These are phyloP conservation scores for Oceanites oceanicus DNA, from an alignment of 2,113 vertebrate genomes.

Conservation along the genomic window DNA sequence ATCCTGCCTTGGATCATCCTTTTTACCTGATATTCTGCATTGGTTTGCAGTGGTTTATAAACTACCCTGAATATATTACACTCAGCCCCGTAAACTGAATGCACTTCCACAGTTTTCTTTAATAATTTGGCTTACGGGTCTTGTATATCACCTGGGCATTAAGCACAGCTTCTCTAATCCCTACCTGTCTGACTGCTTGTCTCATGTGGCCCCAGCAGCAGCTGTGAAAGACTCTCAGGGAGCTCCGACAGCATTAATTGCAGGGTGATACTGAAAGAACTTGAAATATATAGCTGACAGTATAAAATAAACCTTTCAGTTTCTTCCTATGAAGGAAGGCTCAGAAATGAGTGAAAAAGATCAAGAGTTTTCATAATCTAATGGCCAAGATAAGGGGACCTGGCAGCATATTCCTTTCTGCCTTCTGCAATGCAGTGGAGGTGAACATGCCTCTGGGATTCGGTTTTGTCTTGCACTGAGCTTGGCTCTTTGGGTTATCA, in stretches of 20 bases:
- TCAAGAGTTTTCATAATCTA: neutral
- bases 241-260: neutral
- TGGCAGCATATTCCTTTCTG: neutral
- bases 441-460: neutral
- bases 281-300: neutral
- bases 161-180: neutral
- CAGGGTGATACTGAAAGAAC: neutral
- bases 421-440: neutral
- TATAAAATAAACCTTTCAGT: neutral
- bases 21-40: neutral
- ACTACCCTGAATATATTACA: neutral
- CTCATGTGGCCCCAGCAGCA: neutral
- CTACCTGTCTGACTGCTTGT: neutral
- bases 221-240: neutral
- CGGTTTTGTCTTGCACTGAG: neutral
- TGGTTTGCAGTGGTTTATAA: neutral
- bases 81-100: neutral
- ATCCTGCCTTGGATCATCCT: neutral
- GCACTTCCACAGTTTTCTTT: neutral
- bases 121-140: neutral
- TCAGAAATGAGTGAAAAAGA: neutral
- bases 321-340: neutral
- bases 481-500: neutral
- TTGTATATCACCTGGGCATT: neutral
- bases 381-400: neutral